Evolutionary conservation across 2,113 vertebrate genomes (phyloP), one percentile per base, ranked within the genome.

Genomic region (Thamnaconus septentrionalis): DNA sequence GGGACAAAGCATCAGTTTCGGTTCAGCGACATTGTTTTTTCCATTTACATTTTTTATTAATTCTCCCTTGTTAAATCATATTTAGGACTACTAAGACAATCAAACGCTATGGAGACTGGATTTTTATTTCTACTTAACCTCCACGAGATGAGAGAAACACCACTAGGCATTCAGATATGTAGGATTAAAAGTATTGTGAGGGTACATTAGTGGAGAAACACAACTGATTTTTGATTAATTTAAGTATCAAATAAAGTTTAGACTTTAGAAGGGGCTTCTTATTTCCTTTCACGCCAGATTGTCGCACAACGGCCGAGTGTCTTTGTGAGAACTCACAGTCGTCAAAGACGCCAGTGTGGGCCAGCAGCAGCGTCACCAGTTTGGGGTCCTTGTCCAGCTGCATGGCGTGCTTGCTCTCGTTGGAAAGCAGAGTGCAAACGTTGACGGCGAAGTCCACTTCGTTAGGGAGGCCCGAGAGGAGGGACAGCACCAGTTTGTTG

Each of bases 401-500:
- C 96, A 99, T 98, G 90, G 95, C 92, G 59, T 97, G 97, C 85
- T 98, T 98, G 94, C 96, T 98, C 93, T 99, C 97, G 72, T 98
- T 98, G 91, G 97, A 99, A 58, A 99, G 94, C 60, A 98, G 94
- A 84, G 96, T 98, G 91, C 97, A 99, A 87, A 99, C 97, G 44
- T 99, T 99, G 86, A 99, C 96, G 82, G 97, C 97, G 50, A 99
- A 99, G 90, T 99, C 97, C 92, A 99, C 97, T 91, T 99, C 97
- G 76, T 99, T 99, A 82, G 97, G 97, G 82, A 99, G 95, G 88
- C 97, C 97, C 88, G 97, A 99, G 70, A 98, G 92, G 66, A 99
- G 93, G 70, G 97, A 98, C 87, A 99, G 97, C 96, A 98, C 96
- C 95, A 99, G 90, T 95, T 99, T 99, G 92, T 96, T 96, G 91